Percentiles rank a stretch among this genome's conserved stretches.
These are phyloP conservation scores for Lophotriccus pileatus DNA, from an alignment of 2,797 vertebrate species.

Conservation along the genomic window DNA sequence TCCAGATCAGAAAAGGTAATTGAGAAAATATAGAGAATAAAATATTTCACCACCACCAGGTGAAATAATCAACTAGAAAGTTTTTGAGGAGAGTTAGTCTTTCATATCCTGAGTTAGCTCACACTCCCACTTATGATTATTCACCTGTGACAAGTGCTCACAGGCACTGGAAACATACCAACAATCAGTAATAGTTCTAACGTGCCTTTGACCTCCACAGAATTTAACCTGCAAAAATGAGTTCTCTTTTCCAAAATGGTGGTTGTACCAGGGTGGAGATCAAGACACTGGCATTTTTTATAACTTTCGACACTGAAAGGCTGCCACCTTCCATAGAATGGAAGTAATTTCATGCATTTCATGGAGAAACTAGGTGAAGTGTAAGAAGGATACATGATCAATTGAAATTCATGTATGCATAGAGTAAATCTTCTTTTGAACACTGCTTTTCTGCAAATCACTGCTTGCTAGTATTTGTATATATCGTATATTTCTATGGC, in stretches of 20 bases:
- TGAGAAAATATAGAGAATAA: background rate
- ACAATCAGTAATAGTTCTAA: background rate
- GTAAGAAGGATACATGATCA: background rate
- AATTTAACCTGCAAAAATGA: background rate
- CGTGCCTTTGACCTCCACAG: background rate
- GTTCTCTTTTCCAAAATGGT: background rate
- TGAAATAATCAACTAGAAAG: background rate
- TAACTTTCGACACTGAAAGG: background rate
- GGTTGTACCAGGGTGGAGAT: background rate
- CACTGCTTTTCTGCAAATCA: background rate
- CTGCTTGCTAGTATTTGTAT: background rate
- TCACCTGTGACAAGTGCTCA: background rate
- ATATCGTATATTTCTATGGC: background rate
- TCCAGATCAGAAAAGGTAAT: background rate
- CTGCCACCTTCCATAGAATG: background rate
- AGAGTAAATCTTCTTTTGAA: background rate
- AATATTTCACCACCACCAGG: background rate
- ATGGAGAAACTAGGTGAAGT: background rate
- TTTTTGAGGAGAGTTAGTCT: background rate
- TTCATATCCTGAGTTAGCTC: background rate
- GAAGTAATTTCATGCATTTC: background rate
- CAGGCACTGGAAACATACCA: background rate
- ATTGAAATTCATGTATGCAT: background rate
- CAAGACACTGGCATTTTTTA: background rate
- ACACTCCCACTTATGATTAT: background rate